Evolutionary conservation across 2,113 vertebrate species (phyloP).

Genomic region (Eonycteris spelaea): DNA sequence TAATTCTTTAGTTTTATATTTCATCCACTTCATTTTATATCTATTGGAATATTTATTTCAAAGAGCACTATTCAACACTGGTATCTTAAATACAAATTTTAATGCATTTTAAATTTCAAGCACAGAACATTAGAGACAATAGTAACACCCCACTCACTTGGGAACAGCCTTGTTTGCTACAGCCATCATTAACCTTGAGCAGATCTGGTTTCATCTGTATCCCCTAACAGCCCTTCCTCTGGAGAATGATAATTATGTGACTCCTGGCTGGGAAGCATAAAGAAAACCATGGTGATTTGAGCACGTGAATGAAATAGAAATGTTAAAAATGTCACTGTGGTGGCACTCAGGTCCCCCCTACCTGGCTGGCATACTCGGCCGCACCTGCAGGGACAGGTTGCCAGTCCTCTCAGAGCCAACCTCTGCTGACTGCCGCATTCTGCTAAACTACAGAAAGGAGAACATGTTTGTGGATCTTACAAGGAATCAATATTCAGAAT

Average conservation of each 20-base stretch:
- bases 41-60: not conserved
- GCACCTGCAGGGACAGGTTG: not conserved
- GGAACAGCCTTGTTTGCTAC: not conserved
- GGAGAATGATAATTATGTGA: not conserved
- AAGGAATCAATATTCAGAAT: not conserved
- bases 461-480: not conserved
- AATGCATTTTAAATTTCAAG: not conserved
- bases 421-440: not conserved
- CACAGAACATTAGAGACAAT: not conserved
- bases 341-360: not conserved
- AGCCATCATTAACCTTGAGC: not conserved
- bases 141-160: not conserved
- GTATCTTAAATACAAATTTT: not conserved
- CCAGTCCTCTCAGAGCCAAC: too few relatives aligned
- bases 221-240: not conserved
- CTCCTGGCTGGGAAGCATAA: not conserved
- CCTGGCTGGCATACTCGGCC: not conserved
- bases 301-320: not conserved
- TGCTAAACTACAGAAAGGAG: not conserved
- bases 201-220: too few relatives aligned
- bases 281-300: not conserved
- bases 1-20: not conserved
- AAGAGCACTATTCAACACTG: not conserved
- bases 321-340: too few relatives aligned
- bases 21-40: not conserved